Base-by-base conservation (phyloP, 2,113 vertebrate species). In the Aleadryas rufinucha region DNA sequence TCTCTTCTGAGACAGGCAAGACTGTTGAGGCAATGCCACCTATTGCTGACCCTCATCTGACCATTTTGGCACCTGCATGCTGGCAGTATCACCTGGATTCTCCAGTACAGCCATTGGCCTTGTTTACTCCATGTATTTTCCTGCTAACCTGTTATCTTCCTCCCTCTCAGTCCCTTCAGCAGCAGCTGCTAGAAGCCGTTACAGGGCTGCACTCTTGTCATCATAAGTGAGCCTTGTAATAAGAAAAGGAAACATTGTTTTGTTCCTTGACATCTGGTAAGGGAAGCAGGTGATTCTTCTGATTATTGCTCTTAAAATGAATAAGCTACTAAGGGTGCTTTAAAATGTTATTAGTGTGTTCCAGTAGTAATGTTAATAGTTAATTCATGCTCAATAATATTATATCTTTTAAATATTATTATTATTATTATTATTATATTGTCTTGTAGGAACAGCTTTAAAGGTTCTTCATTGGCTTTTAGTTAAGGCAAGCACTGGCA, bases 271-370 rank as follows among this genome's bases (percentile, higher is more conserved):
- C 37, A 45, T 87, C 61, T 89, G 59, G 61, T 45, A 64, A 49
- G 33, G 54, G 77, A 87, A 88, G 52, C 74, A 64, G 69, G 47
- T 71, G 33, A 81, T 84, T 70, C 37, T 89, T 86, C 60, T 56
- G 64, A 86, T 92, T 91, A 84, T 84, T 91, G 68, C 11, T 65
- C 47, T 81, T 92, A 78, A 90, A 95, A 96, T 78, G 50, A 87
- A 89, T 87, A 83, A 75, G 31, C 35, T 84, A 59, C 94, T 90
- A 60, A 47, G 37, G 31, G n/a, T 91, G 84, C 52, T 87, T 89
- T 56, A 75, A 90, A 90, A 87, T 84, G 71, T 60, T 90, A 81
- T 76, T 92, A 88, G 49, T 53, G 52, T 54, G 47, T 75, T 78
- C 50, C 93, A 91, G 65, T 66, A 92, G 35, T 75, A 82, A 70